Percentiles rank a stretch among this genome's conserved stretches.
These are phyloP conservation scores for Dendroctonus valens DNA, from an alignment of 1,140 invertebrate species.

Conservation along the genomic window DNA sequence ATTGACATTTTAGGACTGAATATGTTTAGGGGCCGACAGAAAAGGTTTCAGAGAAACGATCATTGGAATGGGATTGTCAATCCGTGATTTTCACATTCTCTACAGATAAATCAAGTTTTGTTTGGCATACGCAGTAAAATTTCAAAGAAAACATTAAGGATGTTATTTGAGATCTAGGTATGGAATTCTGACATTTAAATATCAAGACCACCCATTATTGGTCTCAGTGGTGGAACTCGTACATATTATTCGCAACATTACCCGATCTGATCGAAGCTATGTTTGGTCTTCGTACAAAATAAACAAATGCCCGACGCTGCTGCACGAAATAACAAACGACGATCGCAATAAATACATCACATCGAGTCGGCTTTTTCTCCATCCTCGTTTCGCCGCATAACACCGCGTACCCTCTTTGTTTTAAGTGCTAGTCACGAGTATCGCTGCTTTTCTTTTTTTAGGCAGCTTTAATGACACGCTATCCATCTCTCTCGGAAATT, in stretches of 20 bases:
- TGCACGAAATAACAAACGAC: constrained; percentile 34
- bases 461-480: constrained; percentile 28
- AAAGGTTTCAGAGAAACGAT: neutral
- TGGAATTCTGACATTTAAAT: neutral
- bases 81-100: too few species aligned
- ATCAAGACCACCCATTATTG: constrained; percentile 19
- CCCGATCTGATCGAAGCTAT: constrained; percentile 17
- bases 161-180: too few species aligned
- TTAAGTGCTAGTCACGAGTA: constrained; percentile 34
- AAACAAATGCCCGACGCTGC: constrained; percentile 35
- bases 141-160: too few species aligned
- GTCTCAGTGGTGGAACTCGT: constrained; percentile 3
- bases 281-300: constrained; percentile 30
- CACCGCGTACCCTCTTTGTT: constrained; percentile 32
- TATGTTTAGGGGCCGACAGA: constrained; percentile 6
- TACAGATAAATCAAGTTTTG: too few species aligned
- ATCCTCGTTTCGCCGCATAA: constrained; percentile 28
- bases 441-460: constrained; percentile 32
- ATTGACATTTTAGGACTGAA: constrained; percentile 14
- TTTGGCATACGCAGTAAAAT: too few species aligned
- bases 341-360: constrained; percentile 36
- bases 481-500: constrained; percentile 36
- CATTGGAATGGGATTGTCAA: too few species aligned
- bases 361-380: constrained; percentile 19
- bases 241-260: constrained; percentile 18